phyloP scores from a whole-genome alignment of 2,888 invertebrate species.

The Miltochrista miniata region DNA sequence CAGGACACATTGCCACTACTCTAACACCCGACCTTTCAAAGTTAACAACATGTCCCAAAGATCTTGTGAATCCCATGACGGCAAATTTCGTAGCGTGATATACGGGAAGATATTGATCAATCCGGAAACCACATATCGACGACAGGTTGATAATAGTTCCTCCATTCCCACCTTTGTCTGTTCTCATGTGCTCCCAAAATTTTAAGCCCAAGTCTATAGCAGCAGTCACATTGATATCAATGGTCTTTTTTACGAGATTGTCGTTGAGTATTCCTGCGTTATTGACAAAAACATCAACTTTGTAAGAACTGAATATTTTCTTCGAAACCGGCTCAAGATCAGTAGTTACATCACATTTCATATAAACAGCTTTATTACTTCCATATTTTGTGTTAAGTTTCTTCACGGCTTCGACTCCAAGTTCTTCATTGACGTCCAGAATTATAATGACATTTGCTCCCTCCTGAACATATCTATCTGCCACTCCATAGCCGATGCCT shows the following conservation, averaged over 20 bases:
- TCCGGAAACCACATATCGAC: conserved; percentile 56
- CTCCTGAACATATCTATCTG: conserved; percentile 66
- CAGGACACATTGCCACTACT: conserved; percentile 30
- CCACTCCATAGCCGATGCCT: conserved; percentile 78
- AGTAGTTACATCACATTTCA: conserved; percentile 40
- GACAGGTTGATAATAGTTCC: conserved; percentile 85
- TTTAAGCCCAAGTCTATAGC: conserved; percentile 61
- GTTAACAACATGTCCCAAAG: conserved; percentile 59
- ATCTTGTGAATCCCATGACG: conserved; percentile 68
- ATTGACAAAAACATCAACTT: conserved; percentile 53
- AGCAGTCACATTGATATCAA: conserved; percentile 55
- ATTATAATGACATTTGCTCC: conserved; percentile 43
- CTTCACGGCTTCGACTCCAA: conserved; percentile 10
- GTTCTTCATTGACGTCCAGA: conserved; percentile 20
- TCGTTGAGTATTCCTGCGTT: conserved; percentile 61
- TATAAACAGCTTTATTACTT: conserved; percentile 19
- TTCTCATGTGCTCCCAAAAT: conserved; percentile 80
- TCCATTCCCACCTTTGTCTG: conserved; percentile 76
- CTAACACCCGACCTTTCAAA: conserved; percentile 59
- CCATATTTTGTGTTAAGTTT: conserved; percentile 17
- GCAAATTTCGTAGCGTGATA: conserved; percentile 75
- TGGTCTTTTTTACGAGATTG: conserved; percentile 25
- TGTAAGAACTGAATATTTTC: conserved; percentile 12
- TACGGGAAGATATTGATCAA: conserved; percentile 7
- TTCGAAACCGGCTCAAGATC: conserved; percentile 19